These are phyloP conservation scores for Drosophila pachea DNA, from an alignment of 1,140 invertebrate species.

Conservation along the genomic window DNA sequence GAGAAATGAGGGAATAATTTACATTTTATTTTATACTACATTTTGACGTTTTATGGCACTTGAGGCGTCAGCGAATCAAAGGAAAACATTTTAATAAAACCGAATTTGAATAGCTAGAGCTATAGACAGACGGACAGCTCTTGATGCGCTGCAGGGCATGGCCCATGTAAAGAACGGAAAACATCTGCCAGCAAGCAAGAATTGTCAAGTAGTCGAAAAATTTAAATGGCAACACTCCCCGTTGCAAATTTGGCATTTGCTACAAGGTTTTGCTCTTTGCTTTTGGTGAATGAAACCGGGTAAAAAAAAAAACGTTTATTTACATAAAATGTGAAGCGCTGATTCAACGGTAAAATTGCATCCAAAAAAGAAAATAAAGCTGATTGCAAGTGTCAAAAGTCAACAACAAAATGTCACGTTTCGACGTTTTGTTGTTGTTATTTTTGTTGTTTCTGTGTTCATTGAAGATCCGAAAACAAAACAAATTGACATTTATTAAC, in stretches of 20 bases:
- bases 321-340: constrained; percentile 47
- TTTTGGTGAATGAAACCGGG: constrained; percentile 17
- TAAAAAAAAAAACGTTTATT: constrained; percentile 34
- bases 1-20: constrained; percentile 32
- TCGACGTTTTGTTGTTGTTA: constrained; percentile 59
- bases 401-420: constrained; percentile 75
- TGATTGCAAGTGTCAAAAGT: constrained; percentile 76
- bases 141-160: constrained; percentile 28
- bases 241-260: constrained; percentile 54
- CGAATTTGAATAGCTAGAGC: constrained; percentile 29
- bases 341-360: constrained; percentile 45
- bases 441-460: constrained; percentile 29
- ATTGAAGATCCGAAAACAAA: constrained; percentile 34
- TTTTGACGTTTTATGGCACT: constrained; percentile 40
- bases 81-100: constrained; percentile 68
- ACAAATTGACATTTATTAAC: constrained; percentile 74
- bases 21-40: constrained; percentile 32
- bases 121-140: constrained; percentile 39
- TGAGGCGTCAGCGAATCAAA: constrained; percentile 56
- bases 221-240: constrained; percentile 62
- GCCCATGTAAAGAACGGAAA: constrained; percentile 12
- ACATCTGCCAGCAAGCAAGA: constrained; percentile 26
- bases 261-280: constrained; percentile 42
- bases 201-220: constrained; percentile 24
- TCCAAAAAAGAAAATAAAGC: constrained; percentile 41